Base-by-base conservation (phyloP, 37 sponge, comb jelly and placozoan genomes). In the Halichondria panicea region DNA sequence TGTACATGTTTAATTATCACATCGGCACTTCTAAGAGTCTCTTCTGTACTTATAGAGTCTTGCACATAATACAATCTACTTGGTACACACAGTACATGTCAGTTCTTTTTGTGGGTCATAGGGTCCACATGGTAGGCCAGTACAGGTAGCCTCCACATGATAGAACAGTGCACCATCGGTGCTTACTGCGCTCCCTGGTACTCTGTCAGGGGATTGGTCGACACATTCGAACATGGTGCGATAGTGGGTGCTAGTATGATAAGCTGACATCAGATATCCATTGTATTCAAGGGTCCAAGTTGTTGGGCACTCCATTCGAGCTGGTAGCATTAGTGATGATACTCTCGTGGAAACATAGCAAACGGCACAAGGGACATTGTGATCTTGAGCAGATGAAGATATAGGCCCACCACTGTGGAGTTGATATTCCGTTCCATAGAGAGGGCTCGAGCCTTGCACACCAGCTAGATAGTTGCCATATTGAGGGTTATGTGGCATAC, bases 11-110 rank as follows among this genome's bases (percentile, higher is more conserved):
- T n/a, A n/a, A n/a, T n/a, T n/a, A n/a, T n/a, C n/a, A n/a, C n/a
- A n/a, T n/a, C n/a, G n/a, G n/a, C n/a, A n/a, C n/a, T n/a, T n/a
- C n/a, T n/a, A n/a, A n/a, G n/a, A n/a, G n/a, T n/a, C n/a, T n/a
- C n/a, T n/a, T n/a, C n/a, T n/a, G n/a, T n/a, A n/a, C n/a, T n/a
- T n/a, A n/a, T n/a, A n/a, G n/a, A n/a, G n/a, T n/a, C n/a, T n/a
- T n/a, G n/a, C n/a, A n/a, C n/a, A n/a, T n/a, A n/a, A n/a, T n/a
- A n/a, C n/a, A n/a, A n/a, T n/a, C n/a, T 40, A 66, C 22, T 75
- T 83, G 76, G 84, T 83, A 55, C 84, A 83, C 52, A 83, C 84
- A 39, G 54, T 76, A 83, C 84, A 83, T 22, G 70, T 71, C 15
- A 83, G 84, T 42, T 74, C 84, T 64, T 83, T 74, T 12, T 43